Evolutionary conservation across 2,113 vertebrate genomes (phyloP), one percentile per base, ranked within the genome.

Genomic region (Corythornis vintsioides): DNA sequence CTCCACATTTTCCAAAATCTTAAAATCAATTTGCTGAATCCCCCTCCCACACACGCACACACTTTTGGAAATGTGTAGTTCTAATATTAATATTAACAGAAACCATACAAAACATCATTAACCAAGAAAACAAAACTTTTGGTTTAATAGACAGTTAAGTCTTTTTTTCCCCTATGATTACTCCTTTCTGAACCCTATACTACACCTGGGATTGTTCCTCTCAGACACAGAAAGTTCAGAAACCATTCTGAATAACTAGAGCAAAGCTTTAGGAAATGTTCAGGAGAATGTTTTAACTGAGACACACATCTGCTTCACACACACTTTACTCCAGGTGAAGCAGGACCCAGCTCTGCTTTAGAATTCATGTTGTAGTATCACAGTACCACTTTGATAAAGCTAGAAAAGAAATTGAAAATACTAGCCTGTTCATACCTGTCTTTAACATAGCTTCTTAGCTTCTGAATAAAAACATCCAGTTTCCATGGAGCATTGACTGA

Each of bases 161-260:
- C 4, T 45, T 60, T 60, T 22, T 29, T 42, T 2, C 2, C 4
- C 11, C 22, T 47, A 13, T 42, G 38, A n/a, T 21, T 57, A 3
- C 6, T 73, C 26, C 6, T 4, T 5, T 66, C 55, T 53, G 63
- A 80, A n/a, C 10, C 20, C 12, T 31, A 19, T 24, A 40, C 40
- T 72, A 45, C 9, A 43, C 21, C 38, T 74, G 18, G 12, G 15
- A 67, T 15, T 45, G 43, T 25, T 87, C 8, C 10, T 64, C 6
- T 29, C 40, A 33, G 0, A 4, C 4, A 53, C 11, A 89, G 38
- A 31, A 83, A 61, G 24, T 40, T 2, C 26, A 65, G 17, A 80
- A 80, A 38, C 2, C 3, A 13, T 29, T 61, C 3, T 45, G 9
- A 42, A 48, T 29, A 0, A 0, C n/a, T n/a, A 2, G 0, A 70